Evolutionary conservation across 2,113 vertebrate species (phyloP).

Genomic region (Anarrhichthys ocellatus): DNA sequence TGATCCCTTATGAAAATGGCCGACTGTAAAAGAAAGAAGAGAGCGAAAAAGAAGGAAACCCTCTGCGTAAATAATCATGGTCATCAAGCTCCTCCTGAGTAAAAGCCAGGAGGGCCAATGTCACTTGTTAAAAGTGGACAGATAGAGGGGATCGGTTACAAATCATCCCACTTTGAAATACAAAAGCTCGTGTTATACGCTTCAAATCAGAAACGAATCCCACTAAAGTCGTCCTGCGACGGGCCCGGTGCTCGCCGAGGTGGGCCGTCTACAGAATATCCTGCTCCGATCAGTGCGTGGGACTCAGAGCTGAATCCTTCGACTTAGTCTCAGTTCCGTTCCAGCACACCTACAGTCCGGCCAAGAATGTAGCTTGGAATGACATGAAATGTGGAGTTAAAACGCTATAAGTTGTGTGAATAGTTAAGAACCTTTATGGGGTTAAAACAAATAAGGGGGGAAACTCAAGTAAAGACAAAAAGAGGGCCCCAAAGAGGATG

Average conservation of each 20-base stretch:
- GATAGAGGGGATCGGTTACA: constrained; percentile 53
- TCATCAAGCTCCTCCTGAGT: constrained; percentile 41
- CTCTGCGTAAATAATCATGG: constrained; percentile 79
- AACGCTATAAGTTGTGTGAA: constrained; percentile 14
- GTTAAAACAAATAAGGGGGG: not conserved
- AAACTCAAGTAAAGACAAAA: not conserved
- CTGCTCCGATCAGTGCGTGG: constrained; percentile 63
- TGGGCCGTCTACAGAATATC: constrained; percentile 55
- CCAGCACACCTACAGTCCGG: constrained; percentile 64
- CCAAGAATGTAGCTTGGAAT: not conserved
- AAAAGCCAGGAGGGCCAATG: constrained; percentile 44
- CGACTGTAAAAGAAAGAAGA: constrained; percentile 81
- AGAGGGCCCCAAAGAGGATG: not conserved
- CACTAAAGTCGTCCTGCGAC: constrained; percentile 18
- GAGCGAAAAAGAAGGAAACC: constrained; percentile 59
- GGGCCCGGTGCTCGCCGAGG: not conserved
- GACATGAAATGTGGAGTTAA: constrained; percentile 29
- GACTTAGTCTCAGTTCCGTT: constrained; percentile 57
- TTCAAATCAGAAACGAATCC: constrained; percentile 33
- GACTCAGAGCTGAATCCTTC: constrained; percentile 41
- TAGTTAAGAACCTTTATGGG: not conserved
- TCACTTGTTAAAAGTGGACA: constrained; percentile 57
- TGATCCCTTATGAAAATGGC: constrained; percentile 91
- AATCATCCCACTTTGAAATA: constrained; percentile 62
- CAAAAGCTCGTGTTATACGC: constrained; percentile 25